Percentiles rank a stretch among this genome's conserved stretches.
phyloP scores from a whole-genome alignment of 2,888 invertebrate genomes.

The Andrena marginata region DNA sequence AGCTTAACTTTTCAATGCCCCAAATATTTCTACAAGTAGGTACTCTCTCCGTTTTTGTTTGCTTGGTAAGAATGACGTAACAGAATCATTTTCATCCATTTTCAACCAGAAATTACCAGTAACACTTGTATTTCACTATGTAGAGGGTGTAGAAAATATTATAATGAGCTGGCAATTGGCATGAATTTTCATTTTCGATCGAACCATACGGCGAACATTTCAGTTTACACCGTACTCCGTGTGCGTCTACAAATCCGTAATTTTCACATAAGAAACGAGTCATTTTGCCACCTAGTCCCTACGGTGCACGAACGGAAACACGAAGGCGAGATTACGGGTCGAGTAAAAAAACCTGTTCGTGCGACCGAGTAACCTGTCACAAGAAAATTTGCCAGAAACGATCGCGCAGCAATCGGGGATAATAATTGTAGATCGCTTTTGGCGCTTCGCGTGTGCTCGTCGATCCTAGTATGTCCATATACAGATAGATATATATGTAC shows the following conservation, averaged over 20 bases:
- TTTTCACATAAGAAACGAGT: constrained; percentile 3
- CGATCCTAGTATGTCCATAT: constrained; percentile 8
- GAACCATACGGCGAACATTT: constrained; percentile 10
- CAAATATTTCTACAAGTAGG: too few relatives aligned
- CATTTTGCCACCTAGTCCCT: not conserved
- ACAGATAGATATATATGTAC: not conserved
- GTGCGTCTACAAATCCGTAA: constrained; percentile 10
- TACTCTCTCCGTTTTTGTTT: too few relatives aligned
- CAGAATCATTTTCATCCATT: too few relatives aligned
- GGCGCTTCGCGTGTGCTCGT: constrained; percentile 31
- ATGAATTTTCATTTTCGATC: not conserved
- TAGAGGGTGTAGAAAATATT: too few relatives aligned
- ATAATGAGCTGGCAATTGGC: too few relatives aligned
- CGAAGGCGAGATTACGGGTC: constrained; percentile 14
- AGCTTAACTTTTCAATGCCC: too few relatives aligned
- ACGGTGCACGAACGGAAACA: constrained; percentile 10
- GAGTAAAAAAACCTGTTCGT: constrained; percentile 62
- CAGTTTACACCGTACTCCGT: not conserved
- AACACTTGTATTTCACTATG: too few relatives aligned
- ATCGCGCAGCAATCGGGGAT: constrained; percentile 20
- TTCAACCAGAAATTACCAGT: too few relatives aligned
- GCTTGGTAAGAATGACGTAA: too few relatives aligned
- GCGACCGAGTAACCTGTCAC: constrained; percentile 42
- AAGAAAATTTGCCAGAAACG: constrained; percentile 47
- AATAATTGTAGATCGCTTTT: constrained; percentile 61